Conservation (phyloP, 2,888 invertebrate genomes). For the Pemphredon lugubris region DNA sequence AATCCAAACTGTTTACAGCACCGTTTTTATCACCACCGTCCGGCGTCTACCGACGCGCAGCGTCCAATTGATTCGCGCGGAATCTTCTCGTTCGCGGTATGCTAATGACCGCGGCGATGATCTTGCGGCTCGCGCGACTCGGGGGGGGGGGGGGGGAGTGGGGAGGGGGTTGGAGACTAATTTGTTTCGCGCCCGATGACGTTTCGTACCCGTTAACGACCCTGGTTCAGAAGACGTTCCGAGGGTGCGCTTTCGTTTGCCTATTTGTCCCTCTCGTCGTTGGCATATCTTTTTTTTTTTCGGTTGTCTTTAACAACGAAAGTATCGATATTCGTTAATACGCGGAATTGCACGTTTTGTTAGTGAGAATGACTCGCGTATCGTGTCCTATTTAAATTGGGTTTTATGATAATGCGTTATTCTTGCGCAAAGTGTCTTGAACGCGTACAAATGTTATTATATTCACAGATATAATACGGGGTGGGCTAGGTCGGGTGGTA, state of each 20-base stretch:
- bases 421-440: too few relatives aligned
- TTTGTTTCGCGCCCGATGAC: conserved; percentile 37
- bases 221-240: conserved; percentile 17
- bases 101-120: conserved; percentile 46
- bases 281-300: neutral
- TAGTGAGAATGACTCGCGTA: too few relatives aligned
- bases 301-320: conserved; percentile 24
- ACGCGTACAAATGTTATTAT: too few relatives aligned
- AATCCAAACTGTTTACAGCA: conserved; percentile 26
- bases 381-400: too few relatives aligned
- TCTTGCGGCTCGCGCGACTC: conserved; percentile 15
- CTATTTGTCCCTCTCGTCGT: neutral
- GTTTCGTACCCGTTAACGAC: conserved; percentile 34
- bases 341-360: too few relatives aligned
- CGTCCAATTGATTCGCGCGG: conserved; percentile 42
- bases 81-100: conserved; percentile 38
- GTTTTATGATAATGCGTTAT: too few relatives aligned
- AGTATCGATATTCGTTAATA: too few relatives aligned
- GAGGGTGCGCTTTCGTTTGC: neutral
- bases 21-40: conserved; percentile 39
- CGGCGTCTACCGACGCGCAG: neutral
- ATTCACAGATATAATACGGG: too few relatives aligned
- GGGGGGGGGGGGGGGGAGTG: neutral
- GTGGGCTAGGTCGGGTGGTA: too few relatives aligned
- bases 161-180: conserved; percentile 29